A percentile compares a stretch with the other conserved stretches of the same genome.
Conservation (phyloP, 2,888 invertebrate genomes). For the Schrankia costaestrigalis region DNA sequence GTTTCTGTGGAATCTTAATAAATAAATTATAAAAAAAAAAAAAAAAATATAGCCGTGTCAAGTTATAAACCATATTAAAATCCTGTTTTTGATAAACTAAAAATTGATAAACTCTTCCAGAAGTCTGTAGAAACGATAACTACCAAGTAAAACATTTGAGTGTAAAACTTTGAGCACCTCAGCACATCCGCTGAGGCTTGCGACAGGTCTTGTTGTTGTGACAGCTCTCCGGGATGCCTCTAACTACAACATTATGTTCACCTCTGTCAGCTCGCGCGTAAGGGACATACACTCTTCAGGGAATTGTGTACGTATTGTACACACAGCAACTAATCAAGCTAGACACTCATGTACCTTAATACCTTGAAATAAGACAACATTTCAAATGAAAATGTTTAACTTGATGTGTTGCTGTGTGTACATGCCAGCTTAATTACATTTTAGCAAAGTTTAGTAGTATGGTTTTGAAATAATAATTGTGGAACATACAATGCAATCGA, state of each 20-base stretch:
- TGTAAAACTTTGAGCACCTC: constrained; percentile 40
- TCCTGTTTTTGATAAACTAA: no score
- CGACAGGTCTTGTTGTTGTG: constrained; percentile 66
- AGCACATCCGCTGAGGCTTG: constrained; percentile 41
- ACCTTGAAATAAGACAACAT: no score
- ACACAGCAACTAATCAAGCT: no score
- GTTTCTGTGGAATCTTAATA: no score
- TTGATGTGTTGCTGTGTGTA: no score
- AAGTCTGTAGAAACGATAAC: no score
- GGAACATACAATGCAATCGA: neutral
- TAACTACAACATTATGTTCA: constrained; percentile 17
- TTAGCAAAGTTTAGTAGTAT: constrained; percentile 1
- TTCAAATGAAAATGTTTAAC: no score
- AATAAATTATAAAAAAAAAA: no score
- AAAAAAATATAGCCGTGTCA: no score
- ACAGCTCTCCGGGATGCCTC: constrained; percentile 62
- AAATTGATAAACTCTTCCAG: no score
- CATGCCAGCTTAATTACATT: constrained; percentile 12
- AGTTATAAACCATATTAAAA: no score
- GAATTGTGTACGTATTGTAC: constrained; percentile 15
- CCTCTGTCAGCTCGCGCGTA: constrained; percentile 2
- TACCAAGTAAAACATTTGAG: neutral
- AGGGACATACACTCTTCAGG: constrained; percentile 8
- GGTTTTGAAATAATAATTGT: neutral
- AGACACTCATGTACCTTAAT: no score